Conservation (phyloP, 2,113 vertebrate species). For the Amblyopsis rosae region DNA sequence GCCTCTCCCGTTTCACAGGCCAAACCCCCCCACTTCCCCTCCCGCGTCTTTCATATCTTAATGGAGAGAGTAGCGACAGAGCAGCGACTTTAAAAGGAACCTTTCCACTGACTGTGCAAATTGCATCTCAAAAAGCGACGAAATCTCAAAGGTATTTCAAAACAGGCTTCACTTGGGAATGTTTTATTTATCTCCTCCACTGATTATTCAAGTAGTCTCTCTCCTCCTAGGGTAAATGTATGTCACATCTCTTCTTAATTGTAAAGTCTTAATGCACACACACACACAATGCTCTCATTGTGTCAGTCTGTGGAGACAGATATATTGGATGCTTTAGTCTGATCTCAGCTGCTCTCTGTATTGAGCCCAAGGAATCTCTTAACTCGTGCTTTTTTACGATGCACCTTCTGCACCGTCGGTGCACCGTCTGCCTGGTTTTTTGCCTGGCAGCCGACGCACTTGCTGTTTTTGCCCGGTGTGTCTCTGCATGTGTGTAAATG, state of each 20-base stretch:
- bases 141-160: too few relatives aligned
- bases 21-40: constrained; percentile 8
- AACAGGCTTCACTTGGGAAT: too few relatives aligned
- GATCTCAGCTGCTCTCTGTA: constrained; percentile 20
- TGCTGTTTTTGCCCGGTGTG: constrained; percentile 16
- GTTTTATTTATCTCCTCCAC: too few relatives aligned
- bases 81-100: background rate
- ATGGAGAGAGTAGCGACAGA: constrained; percentile 16
- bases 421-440: constrained; percentile 53
- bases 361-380: constrained; percentile 54
- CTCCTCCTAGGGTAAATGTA: too few relatives aligned
- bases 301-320: constrained; percentile 32
- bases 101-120: background rate
- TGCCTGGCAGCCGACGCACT: constrained; percentile 58
- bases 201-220: too few relatives aligned
- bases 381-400: background rate
- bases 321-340: constrained; percentile 25
- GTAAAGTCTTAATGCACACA: too few relatives aligned
- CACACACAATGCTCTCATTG: constrained; percentile 33
- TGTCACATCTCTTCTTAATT: too few relatives aligned
- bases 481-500: constrained; percentile 25
- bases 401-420: constrained; percentile 1
- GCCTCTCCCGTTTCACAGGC: constrained; percentile 59
- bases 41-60: background rate
- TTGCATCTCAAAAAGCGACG: too few relatives aligned